Percentiles rank a stretch among this genome's conserved stretches.
phyloP scores from a whole-genome alignment of 2,113 vertebrate species.

The human region GRCh38 chr16:57252501-57253000 shows the following conservation, averaged over 20 bases:
- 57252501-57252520: background rate
- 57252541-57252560: background rate
- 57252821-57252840: background rate
- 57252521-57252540: background rate
- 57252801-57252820: background rate
- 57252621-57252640: background rate
- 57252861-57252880: background rate
- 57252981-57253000: constrained; percentile 65
- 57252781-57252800: background rate
- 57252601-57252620: background rate
- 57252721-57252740: background rate
- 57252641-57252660: background rate
- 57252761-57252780: background rate
- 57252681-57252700: background rate
- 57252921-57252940: constrained; percentile 50
- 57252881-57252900: background rate
- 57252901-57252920: constrained; percentile 26
- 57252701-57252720: background rate
- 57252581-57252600: background rate
- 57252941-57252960: constrained; percentile 65
- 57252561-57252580: background rate
- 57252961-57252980: constrained; percentile 71
- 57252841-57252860: background rate
- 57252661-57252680: background rate
- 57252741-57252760: background rate